These are phyloP conservation scores for Mystacornis crossleyi DNA, from an alignment of 2,113 vertebrate species.

Conservation along the genomic window DNA sequence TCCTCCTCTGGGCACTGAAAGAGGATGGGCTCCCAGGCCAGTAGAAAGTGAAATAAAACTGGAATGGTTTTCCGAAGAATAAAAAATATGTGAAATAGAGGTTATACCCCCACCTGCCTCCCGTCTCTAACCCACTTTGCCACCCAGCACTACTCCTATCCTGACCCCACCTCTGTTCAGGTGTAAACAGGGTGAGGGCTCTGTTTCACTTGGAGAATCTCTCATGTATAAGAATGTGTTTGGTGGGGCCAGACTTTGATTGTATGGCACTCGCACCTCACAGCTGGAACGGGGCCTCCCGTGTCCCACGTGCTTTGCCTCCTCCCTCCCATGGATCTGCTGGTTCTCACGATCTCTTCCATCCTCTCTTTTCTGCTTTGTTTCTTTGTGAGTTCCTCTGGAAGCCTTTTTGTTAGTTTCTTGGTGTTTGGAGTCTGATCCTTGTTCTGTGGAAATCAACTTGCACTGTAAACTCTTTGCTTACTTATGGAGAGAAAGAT, in stretches of 20 bases:
- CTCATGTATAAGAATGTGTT: neutral
- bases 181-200: neutral
- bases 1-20: neutral
- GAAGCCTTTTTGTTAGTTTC: conserved; percentile 49
- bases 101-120: neutral
- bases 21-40: neutral
- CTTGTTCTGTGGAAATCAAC: conserved; percentile 66
- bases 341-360: conserved; percentile 19
- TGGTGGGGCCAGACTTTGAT: neutral
- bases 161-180: neutral
- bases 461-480: conserved; percentile 77
- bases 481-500: conserved; percentile 63
- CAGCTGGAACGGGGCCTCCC: neutral
- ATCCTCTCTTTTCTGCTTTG: conserved; percentile 37
- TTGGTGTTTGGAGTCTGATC: conserved; percentile 66
- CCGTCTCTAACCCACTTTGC: neutral
- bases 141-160: neutral
- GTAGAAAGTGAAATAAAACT: neutral
- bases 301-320: neutral
- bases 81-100: neutral
- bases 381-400: conserved; percentile 57
- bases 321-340: conserved; percentile 20
- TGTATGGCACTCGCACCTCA: neutral
- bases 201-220: conserved; percentile 6
- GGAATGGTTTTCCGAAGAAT: neutral